A percentile compares a stretch with the other conserved stretches of the same genome.
phyloP scores from a whole-genome alignment of 2,888 invertebrate species.

The Theretra japonica region DNA sequence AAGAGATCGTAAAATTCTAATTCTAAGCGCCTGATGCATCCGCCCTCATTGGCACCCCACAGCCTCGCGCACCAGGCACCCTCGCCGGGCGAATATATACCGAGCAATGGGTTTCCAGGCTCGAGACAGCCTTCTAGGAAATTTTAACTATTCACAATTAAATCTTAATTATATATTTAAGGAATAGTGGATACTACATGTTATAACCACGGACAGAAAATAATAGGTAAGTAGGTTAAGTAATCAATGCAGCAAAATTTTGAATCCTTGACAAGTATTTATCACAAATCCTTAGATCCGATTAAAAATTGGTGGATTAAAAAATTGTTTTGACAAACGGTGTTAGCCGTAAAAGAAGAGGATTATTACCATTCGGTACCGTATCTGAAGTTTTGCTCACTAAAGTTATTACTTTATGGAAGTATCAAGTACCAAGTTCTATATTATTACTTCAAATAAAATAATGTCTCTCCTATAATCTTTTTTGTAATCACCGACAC shows the following conservation, averaged over 20 bases:
- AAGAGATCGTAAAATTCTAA: constrained; percentile 82
- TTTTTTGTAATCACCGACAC: constrained; percentile 78
- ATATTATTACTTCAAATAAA: not conserved
- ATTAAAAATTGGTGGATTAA: not conserved
- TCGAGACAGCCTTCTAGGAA: not conserved
- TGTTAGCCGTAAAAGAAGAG: not conserved
- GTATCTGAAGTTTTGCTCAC: not conserved
- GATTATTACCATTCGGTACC: not conserved
- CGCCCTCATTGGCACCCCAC: constrained; percentile 51
- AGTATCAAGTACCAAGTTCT: not conserved
- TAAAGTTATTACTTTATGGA: not conserved
- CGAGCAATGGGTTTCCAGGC: too few species aligned
- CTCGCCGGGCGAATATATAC: constrained; percentile 36
- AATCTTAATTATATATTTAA: not conserved
- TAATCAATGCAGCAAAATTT: too few species aligned
- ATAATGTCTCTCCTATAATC: constrained; percentile 57
- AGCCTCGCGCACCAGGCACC: constrained; percentile 37
- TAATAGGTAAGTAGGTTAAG: too few species aligned
- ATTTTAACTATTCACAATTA: not conserved
- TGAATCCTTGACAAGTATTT: not conserved
- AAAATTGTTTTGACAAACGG: not conserved
- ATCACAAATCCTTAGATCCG: not conserved
- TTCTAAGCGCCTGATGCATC: constrained; percentile 66
- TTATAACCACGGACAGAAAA: too few species aligned
- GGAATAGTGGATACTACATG: not conserved